Percentiles rank a stretch among this genome's conserved stretches.
phyloP scores from a whole-genome alignment of 2,888 invertebrate genomes.

The Rhagonycha lutea region DNA sequence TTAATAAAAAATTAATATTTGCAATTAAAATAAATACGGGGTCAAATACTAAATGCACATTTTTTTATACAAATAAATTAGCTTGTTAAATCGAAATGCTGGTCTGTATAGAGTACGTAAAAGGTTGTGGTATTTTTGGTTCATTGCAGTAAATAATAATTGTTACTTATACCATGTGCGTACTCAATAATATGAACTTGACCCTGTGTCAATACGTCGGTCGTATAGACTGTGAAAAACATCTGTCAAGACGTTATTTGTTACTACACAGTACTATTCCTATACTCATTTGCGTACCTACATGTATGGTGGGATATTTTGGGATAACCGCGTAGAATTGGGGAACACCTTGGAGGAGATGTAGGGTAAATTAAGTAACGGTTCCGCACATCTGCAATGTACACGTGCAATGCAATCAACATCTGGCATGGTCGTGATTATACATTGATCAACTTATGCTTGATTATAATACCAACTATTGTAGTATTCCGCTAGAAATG shows the following conservation, averaged over 20 bases:
- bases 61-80: not conserved
- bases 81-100: not conserved
- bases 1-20: not conserved
- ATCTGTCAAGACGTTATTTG: slow-evolving; percentile 15
- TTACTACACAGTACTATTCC: not conserved
- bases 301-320: slow-evolving; percentile 5
- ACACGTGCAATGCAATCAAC: slow-evolving; percentile 44
- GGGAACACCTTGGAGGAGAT: slow-evolving; percentile 43
- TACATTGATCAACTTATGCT: slow-evolving; percentile 30
- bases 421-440: slow-evolving; percentile 45
- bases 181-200: slow-evolving; percentile 16
- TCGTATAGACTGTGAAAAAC: not conserved
- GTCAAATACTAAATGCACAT: not conserved
- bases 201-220: slow-evolving; percentile 18
- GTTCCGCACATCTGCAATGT: slow-evolving; percentile 45
- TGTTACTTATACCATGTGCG: slow-evolving; percentile 21
- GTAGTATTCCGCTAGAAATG: not conserved
- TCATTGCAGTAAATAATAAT: slow-evolving; percentile 14
- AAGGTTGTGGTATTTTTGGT: not conserved
- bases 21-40: not conserved
- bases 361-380: slow-evolving; percentile 40
- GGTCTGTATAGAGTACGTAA: not conserved
- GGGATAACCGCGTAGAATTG: slow-evolving; percentile 10
- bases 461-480: not conserved
- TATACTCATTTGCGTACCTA: not conserved